Base-by-base conservation (phyloP, 2,888 invertebrate genomes). In the Drosophila aldrichi region DNA sequence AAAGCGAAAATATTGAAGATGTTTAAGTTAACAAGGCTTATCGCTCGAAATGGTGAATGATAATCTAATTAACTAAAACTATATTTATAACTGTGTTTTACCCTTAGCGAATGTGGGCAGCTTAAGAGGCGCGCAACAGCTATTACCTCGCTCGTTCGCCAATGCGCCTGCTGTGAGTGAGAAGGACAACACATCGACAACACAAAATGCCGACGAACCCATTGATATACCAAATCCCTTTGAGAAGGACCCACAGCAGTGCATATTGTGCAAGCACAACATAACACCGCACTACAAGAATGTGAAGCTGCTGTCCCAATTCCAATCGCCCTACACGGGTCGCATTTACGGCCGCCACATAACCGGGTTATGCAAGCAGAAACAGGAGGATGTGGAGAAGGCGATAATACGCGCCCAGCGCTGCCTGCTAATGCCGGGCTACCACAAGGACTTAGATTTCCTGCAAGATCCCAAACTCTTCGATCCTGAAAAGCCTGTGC, bases 301-400 rank as follows among this genome's bases (percentile, higher is more conserved):
- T 93, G 95, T 96, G 0, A 95, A 97, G 82, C 93, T 99, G 5
- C 93, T 99, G 7, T 97, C 98, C 0, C 99, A 99, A 92, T 99
- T 99, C 93, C 97, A 99, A 90, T 99, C 99, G 38, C 96, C 97
- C 0, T 98, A 97, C 91, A 99, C 99, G 0, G 99, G 99, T 1
- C 94, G 96, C 77, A 95, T 98, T 72, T 99, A 98, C 91, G 97
- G 97, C 0, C 95, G 96, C 61, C 97, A 99, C 88, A 97, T 99
- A 46, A 99, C 99, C 6, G 98, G 99, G 0, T 94, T 99, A 48
- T 99, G 99, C 91, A 94, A 95, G 90, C 91, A 93, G 9, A 97
- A 98, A 91, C 98, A 99, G 86, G 94, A 94, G 49, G 92, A 94
- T 79, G 95, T 98, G 0, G 96, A 96, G 90, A 91, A 88, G 7